Evolutionary conservation across 2,888 invertebrate genomes (phyloP).

Genomic region (Meloe dianella): DNA sequence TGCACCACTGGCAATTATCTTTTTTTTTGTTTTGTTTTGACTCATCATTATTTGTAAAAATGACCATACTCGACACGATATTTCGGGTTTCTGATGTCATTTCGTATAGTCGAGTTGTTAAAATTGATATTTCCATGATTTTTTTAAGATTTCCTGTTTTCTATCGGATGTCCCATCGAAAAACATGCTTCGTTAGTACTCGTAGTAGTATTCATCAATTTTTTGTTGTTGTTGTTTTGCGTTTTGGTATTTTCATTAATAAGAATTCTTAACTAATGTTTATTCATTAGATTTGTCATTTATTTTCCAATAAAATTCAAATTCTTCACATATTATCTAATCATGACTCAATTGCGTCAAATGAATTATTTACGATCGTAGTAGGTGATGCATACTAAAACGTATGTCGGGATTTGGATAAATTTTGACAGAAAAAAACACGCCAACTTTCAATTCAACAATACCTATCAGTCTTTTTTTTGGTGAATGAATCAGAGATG

Average conservation of each 20-base stretch:
- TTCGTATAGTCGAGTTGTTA: background rate
- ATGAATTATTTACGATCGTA: background rate
- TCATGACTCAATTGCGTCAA: background rate
- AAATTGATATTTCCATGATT: constrained; percentile 7
- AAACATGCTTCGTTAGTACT: too few relatives aligned
- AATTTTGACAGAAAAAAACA: background rate
- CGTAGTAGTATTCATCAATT: background rate
- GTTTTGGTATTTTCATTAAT: background rate
- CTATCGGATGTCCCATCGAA: background rate
- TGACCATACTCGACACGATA: background rate
- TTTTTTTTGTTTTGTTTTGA: background rate
- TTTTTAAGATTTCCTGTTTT: background rate
- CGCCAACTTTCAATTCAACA: too few relatives aligned
- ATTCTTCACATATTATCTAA: background rate
- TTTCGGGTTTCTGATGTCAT: background rate
- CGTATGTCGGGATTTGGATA: background rate
- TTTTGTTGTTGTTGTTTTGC: too few relatives aligned
- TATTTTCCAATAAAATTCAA: background rate
- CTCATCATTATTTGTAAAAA: background rate
- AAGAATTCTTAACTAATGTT: background rate
- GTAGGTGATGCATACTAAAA: background rate
- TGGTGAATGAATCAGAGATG: too few relatives aligned
- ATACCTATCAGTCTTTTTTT: too few relatives aligned
- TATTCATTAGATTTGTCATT: background rate
- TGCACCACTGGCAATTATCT: background rate